A percentile compares a stretch with the other conserved stretches of the same genome.
Evolutionary conservation across 2,113 vertebrate genomes (phyloP).

Genomic region (Numida meleagris): DNA sequence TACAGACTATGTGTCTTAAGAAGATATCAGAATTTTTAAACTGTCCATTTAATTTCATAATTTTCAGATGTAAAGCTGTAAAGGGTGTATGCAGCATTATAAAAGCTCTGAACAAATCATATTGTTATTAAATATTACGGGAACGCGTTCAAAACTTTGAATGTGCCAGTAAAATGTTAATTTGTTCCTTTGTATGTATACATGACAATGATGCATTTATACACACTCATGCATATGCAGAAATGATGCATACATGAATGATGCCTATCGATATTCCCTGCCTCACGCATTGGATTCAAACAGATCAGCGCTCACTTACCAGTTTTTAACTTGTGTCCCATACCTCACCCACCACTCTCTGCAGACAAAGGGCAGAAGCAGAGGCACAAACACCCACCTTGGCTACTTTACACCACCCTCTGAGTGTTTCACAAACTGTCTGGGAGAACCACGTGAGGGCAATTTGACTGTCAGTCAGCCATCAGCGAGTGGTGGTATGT

Average conservation of each 20-base stretch:
- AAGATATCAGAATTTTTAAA: background rate
- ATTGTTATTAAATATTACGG: background rate
- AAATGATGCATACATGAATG: rapidly evolving
- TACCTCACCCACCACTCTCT: background rate
- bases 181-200: background rate
- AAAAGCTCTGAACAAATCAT: background rate
- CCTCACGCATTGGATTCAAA: rapidly evolving
- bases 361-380: too few relatives aligned
- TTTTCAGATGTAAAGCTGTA: background rate
- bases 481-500: rapidly evolving
- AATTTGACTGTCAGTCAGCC: rapidly evolving
- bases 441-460: background rate
- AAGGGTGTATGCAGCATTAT: background rate
- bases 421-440: rapidly evolving
- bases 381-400: rapidly evolving
- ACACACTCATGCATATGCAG: background rate
- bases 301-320: rapidly evolving
- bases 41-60: background rate
- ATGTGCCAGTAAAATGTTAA: background rate
- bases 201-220: background rate
- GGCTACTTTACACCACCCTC: rapidly evolving
- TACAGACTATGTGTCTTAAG: background rate
- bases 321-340: rapidly evolving
- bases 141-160: background rate
- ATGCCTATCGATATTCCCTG: background rate